phyloP scores from a whole-genome alignment of 2,797 vertebrate genomes.

The Peromyscus melanophrys region DNA sequence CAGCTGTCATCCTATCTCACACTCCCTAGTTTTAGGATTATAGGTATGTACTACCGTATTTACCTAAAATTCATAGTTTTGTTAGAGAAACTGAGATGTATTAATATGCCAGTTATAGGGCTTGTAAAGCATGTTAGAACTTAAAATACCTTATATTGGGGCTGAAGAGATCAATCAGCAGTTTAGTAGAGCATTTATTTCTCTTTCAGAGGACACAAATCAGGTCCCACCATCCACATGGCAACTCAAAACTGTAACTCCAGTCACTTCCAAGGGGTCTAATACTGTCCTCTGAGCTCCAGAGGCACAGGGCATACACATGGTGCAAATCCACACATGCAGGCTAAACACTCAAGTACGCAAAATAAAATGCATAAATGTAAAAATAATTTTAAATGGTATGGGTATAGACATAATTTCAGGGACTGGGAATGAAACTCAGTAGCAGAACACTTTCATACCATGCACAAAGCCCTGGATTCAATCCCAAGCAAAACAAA shows the following conservation, averaged over 20 bases:
- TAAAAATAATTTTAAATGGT: not conserved
- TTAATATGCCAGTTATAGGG: not conserved
- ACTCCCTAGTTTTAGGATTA: not conserved
- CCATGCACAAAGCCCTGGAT: not conserved
- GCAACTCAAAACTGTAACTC: not conserved
- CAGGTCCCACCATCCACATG: not conserved
- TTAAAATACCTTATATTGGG: not conserved
- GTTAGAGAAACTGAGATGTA: not conserved
- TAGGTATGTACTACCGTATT: not conserved
- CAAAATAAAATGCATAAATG: not conserved
- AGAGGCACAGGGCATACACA: not conserved
- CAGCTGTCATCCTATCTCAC: not conserved
- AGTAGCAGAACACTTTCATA: not conserved
- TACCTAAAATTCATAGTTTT: not conserved
- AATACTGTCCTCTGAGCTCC: not conserved
- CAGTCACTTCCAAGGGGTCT: not conserved
- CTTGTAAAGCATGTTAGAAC: not conserved
- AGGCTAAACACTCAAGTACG: not conserved
- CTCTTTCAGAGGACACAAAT: not conserved
- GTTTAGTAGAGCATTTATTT: not conserved
- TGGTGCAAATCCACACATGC: not conserved
- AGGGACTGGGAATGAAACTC: not conserved
- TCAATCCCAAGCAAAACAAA: not conserved
- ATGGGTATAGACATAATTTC: too few species aligned
- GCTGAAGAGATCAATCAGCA: not conserved